Evolutionary conservation across 2,888 invertebrate species (phyloP).

Genomic region (Endomychus coccineus): DNA sequence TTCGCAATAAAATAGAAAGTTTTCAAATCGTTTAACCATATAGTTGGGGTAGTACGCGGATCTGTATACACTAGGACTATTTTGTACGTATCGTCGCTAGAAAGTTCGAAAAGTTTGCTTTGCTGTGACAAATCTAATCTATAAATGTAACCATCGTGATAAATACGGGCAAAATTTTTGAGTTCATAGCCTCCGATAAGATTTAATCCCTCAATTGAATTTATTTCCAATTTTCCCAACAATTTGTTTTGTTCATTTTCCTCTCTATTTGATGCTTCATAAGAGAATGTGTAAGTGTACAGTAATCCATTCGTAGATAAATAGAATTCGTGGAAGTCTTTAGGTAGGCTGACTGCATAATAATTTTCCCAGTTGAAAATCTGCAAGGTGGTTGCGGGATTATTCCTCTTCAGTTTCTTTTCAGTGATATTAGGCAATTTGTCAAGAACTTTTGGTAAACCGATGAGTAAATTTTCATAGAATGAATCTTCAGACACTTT

Average conservation of each 20-base stretch:
- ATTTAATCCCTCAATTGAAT: conserved; percentile 25
- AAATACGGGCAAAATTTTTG: conserved; percentile 26
- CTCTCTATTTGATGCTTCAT: conserved; percentile 16
- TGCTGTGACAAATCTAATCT: conserved; percentile 28
- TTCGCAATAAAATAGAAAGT: conserved; percentile 78
- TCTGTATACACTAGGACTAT: conserved; percentile 35
- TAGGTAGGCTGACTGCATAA: conserved; percentile 66
- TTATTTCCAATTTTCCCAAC: conserved; percentile 33
- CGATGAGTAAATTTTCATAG: conserved; percentile 64
- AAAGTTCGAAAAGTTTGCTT: conserved; percentile 35
- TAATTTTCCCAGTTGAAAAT: conserved; percentile 74
- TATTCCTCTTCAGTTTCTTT: conserved; percentile 7
- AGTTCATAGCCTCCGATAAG: conserved; percentile 28
- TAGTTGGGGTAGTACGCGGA: conserved; percentile 29
- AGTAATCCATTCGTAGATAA: conserved; percentile 75
- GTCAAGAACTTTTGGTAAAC: conserved; percentile 58
- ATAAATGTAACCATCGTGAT: conserved; percentile 21
- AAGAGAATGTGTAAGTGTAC: conserved; percentile 60
- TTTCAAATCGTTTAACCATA: conserved; percentile 37
- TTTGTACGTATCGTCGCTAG: conserved; percentile 27
- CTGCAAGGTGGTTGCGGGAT: conserved; percentile 19
- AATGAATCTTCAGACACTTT: conserved; percentile 66
- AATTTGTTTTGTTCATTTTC: conserved; percentile 21
- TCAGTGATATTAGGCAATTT: conserved; percentile 23
- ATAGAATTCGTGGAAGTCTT: conserved; percentile 75